Percentiles rank a stretch among this genome's conserved stretches.
Evolutionary conservation across 2,888 invertebrate genomes (phyloP).

Genomic region (Drosophila vallismaia): DNA sequence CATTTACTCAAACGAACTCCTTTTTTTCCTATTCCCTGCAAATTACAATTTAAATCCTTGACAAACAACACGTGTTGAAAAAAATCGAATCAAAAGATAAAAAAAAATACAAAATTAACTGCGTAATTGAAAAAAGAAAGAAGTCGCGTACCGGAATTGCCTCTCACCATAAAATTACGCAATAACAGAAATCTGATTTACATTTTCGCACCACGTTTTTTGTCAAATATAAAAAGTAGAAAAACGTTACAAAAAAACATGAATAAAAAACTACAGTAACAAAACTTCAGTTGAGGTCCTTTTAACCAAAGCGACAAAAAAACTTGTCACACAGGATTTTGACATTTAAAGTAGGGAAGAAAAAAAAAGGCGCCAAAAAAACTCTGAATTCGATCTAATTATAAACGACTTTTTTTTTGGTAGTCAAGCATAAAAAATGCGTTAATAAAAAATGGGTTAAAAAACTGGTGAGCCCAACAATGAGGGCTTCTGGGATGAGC

Average conservation of each 20-base stretch:
- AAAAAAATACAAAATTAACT: conserved; percentile 42
- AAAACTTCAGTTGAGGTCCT: conserved; percentile 52
- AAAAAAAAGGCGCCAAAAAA: conserved; percentile 56
- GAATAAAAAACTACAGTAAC: conserved; percentile 58
- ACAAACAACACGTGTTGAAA: conserved; percentile 34
- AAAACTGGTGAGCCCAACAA: conserved; percentile 50
- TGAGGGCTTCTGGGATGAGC: conserved; percentile 68
- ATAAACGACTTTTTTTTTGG: conserved; percentile 71
- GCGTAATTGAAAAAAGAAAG: conserved; percentile 50
- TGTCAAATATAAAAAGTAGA: conserved; percentile 22
- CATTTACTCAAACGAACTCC: conserved; percentile 18
- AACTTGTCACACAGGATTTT: conserved; percentile 71
- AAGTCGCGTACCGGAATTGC: conserved; percentile 30
- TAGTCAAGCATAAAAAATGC: conserved; percentile 71
- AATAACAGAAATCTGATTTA: conserved; percentile 66
- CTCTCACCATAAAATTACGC: conserved; percentile 59
- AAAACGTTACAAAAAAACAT: conserved; percentile 20
- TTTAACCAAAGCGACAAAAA: conserved; percentile 52
- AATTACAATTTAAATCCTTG: conserved; percentile 15
- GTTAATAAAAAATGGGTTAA: conserved; percentile 59
- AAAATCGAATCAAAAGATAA: conserved; percentile 8
- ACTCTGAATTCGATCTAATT: conserved; percentile 59
- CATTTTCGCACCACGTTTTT: conserved; percentile 52
- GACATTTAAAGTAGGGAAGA: conserved; percentile 37
- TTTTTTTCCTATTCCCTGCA: conserved; percentile 5